A percentile compares a stretch with the other conserved stretches of the same genome.
Evolutionary conservation across 2,888 invertebrate species (phyloP).

Genomic region (Onthophagus sagittarius): DNA sequence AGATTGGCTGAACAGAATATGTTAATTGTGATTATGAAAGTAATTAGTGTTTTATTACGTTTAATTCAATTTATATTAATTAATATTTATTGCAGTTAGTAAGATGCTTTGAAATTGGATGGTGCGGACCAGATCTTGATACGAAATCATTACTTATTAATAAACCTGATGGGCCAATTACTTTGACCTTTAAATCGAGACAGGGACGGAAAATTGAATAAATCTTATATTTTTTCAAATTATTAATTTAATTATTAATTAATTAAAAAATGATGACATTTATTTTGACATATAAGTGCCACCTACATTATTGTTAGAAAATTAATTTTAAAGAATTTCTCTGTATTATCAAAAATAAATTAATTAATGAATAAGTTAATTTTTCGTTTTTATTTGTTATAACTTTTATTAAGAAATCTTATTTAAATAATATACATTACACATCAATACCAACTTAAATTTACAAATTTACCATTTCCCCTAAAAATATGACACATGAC

Average conservation of each 20-base stretch:
- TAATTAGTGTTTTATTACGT: constrained; percentile 43
- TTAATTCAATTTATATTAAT: constrained; percentile 7
- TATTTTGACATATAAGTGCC: no score
- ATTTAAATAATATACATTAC: no score
- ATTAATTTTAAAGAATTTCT: no score
- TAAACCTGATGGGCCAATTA: constrained; percentile 69
- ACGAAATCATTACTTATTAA: constrained; percentile 72
- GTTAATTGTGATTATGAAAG: constrained; percentile 66
- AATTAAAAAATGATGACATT: neutral
- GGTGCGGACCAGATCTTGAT: constrained; percentile 62
- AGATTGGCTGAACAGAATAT: constrained; percentile 84
- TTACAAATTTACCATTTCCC: neutral
- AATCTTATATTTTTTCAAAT: neutral
- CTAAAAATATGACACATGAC: neutral
- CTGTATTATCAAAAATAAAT: no score
- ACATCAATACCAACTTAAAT: neutral
- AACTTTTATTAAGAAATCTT: no score
- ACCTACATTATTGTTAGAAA: no score
- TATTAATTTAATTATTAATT: neutral
- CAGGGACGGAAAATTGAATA: neutral
- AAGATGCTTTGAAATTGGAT: constrained; percentile 59
- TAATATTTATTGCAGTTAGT: constrained; percentile 53
- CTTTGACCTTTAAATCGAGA: constrained; percentile 35
- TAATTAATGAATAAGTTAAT: no score
- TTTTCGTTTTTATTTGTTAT: no score